Conservation (phyloP, 1,140 invertebrate species). For the Prorops nasuta region DNA sequence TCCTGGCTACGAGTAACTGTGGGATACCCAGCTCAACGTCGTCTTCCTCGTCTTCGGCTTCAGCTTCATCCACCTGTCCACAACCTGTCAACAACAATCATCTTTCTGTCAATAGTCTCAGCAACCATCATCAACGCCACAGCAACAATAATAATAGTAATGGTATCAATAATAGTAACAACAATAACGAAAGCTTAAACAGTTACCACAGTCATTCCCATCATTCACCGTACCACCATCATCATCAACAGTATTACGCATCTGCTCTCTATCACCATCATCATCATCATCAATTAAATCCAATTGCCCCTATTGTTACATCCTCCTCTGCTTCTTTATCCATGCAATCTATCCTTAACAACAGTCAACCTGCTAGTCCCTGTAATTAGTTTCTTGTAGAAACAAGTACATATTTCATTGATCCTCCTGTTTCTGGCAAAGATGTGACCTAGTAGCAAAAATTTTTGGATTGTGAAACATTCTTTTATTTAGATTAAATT, state of each 20-base stretch:
- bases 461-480: too few relatives aligned
- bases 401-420: too few relatives aligned
- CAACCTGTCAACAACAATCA: constrained; percentile 14
- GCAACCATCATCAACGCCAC: constrained; percentile 16
- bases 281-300: constrained; percentile 45
- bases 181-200: constrained; percentile 14
- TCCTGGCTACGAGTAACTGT: constrained; percentile 56
- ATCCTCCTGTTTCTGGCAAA: too few relatives aligned
- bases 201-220: constrained; percentile 19
- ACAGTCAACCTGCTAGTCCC: constrained; percentile 45
- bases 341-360: constrained; percentile 34
- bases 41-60: constrained; percentile 27
- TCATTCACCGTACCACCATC: constrained; percentile 39
- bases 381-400: constrained; percentile 44
- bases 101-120: constrained; percentile 6
- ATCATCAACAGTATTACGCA: constrained; percentile 54
- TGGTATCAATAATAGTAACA: constrained; percentile 21
- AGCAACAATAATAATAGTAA: constrained; percentile 12
- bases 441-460: too few relatives aligned
- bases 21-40: constrained; percentile 32
- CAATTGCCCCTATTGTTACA: constrained; percentile 12
- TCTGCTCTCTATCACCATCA: constrained; percentile 50
- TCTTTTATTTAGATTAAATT: too few relatives aligned
- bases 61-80: constrained; percentile 31
- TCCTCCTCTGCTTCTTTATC: constrained; percentile 25